These are phyloP conservation scores for Lophotriccus pileatus DNA, from an alignment of 2,797 vertebrate genomes.

Conservation along the genomic window DNA sequence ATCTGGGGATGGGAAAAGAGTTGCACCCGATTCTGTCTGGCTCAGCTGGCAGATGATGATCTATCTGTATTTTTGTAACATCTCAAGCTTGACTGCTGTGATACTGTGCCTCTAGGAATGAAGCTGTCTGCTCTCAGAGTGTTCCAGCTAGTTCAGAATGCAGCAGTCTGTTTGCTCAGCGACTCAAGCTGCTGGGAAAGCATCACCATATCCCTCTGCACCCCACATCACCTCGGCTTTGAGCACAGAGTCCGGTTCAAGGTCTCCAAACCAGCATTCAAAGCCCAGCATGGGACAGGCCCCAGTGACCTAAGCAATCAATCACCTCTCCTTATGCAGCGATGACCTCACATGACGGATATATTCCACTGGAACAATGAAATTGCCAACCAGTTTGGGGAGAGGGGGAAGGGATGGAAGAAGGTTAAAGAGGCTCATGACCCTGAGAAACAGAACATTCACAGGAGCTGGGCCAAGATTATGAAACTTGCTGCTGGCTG, in stretches of 20 bases:
- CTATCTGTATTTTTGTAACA: conserved; percentile 64
- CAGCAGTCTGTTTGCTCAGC: conserved; percentile 63
- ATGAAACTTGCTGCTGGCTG: conserved; percentile 41
- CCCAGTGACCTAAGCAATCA: conserved; percentile 56
- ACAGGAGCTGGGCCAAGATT: conserved; percentile 52
- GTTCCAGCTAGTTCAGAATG: conserved; percentile 60
- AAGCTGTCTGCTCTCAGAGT: conserved; percentile 53
- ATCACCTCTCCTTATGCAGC: conserved; percentile 62
- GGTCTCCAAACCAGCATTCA: conserved; percentile 30
- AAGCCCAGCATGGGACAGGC: conserved; percentile 52
- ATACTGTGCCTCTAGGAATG: conserved; percentile 65
- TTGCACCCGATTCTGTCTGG: conserved; percentile 16
- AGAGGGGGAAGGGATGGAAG: conserved; percentile 16
- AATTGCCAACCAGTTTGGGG: conserved; percentile 45
- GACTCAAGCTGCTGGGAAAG: conserved; percentile 31
- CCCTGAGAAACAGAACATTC: conserved; percentile 32
- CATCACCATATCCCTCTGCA: conserved; percentile 19
- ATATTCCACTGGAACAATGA: conserved; percentile 59
- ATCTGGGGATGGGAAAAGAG: neutral
- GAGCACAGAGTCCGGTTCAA: conserved; percentile 3
- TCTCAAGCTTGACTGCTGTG: conserved; percentile 61
- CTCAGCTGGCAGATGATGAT: conserved; percentile 42
- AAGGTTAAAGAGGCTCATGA: conserved; percentile 18
- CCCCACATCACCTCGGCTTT: neutral
- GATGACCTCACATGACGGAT: conserved; percentile 60